Evolutionary conservation across 2,888 invertebrate genomes (phyloP).

Genomic region (Tortrix viridana): DNA sequence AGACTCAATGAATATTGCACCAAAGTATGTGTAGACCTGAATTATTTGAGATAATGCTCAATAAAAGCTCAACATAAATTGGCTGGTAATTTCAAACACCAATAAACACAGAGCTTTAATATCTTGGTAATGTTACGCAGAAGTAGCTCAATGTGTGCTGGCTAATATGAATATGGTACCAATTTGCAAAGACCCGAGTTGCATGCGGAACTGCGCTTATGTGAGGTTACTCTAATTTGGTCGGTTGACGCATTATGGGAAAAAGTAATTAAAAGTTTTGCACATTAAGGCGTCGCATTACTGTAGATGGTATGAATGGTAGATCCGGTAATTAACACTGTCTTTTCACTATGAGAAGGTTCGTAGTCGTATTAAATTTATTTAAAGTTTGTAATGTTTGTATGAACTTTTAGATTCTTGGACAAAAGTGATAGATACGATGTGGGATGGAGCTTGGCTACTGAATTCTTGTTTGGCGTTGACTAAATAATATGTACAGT

Average conservation of each 20-base stretch:
- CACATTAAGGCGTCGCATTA: constrained; percentile 34
- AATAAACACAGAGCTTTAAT: background rate
- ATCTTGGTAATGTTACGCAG: background rate
- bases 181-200: constrained; percentile 21
- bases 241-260: constrained; percentile 22
- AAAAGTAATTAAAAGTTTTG: constrained; percentile 38
- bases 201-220: constrained; percentile 10
- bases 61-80: constrained; percentile 26
- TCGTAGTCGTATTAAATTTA: background rate
- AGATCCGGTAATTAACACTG: constrained; percentile 26
- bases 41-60: constrained; percentile 31
- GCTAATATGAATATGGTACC: constrained; percentile 23
- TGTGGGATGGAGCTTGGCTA: too few species aligned
- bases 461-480: too few species aligned
- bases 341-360: background rate
- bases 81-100: constrained; percentile 12
- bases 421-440: too few species aligned
- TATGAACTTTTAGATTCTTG: too few species aligned
- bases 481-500: too few species aligned
- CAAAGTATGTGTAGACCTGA: constrained; percentile 31
- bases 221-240: constrained; percentile 17
- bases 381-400: background rate
- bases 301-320: constrained; percentile 24
- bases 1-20: constrained; percentile 21
- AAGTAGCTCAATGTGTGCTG: background rate